These are phyloP conservation scores for Charaxes varanes DNA, from an alignment of 1,140 invertebrate genomes.

Conservation along the genomic window DNA sequence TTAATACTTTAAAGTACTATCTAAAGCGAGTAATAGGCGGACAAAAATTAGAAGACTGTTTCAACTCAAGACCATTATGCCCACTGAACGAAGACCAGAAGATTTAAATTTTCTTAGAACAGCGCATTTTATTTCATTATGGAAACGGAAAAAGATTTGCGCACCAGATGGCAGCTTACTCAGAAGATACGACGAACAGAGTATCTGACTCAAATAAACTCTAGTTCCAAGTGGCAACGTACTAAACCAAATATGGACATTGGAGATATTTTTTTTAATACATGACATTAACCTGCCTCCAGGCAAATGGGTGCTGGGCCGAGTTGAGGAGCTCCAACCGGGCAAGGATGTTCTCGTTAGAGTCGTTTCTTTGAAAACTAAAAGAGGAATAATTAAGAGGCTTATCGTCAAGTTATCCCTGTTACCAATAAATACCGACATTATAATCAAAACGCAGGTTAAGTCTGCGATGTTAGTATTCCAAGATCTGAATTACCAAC, in stretches of 20 bases:
- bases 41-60: slow-evolving; percentile 4
- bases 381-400: not conserved
- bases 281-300: no score
- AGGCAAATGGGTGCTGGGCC: slow-evolving; percentile 1
- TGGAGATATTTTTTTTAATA: no score
- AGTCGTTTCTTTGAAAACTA: not conserved
- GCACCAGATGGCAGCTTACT: slow-evolving; percentile 7
- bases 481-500: no score
- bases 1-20: slow-evolving; percentile 6
- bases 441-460: no score
- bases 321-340: not conserved
- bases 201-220: slow-evolving; percentile 2
- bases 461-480: no score
- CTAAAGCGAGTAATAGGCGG: slow-evolving; percentile 5
- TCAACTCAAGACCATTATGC: slow-evolving; percentile 9
- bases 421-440: not conserved
- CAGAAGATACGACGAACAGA: slow-evolving; percentile 6
- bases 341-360: not conserved
- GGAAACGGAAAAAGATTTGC: slow-evolving; percentile 2
- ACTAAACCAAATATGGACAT: no score
- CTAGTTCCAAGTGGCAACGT: not conserved
- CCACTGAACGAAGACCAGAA: slow-evolving; percentile 2
- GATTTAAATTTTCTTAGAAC: slow-evolving; percentile 6
- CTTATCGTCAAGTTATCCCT: not conserved
- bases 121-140: slow-evolving; percentile 2